Evolutionary conservation across 2,797 vertebrate genomes (phyloP), one percentile per base, ranked within the genome.

Genomic region (Ptychadena robeensis): DNA sequence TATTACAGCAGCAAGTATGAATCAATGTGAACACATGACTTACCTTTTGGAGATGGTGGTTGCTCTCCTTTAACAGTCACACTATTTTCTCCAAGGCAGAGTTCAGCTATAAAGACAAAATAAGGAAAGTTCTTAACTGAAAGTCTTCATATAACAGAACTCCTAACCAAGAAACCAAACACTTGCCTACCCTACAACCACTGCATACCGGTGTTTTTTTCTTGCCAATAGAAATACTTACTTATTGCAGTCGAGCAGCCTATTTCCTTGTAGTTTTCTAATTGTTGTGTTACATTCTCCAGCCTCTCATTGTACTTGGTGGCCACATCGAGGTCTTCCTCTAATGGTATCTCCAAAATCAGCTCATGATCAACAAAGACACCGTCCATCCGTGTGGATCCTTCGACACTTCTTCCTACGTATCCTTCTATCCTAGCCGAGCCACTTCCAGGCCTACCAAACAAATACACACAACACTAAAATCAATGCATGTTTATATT

Each of bases 291-390:
- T 22, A 67, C 0, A 5, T 2, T 31, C 4, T 35, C 0, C 30
- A 67, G 11, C 34, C 12, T 14, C 34, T 67, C 31, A 4, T n/a
- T 18, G 14, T 67, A 67, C 34, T 31, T 31, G 22, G 2, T 4
- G 2, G 65, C 28, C 40, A 68, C 30, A 3, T 2, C 69, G 9
- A 37, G 2, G 11, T 69, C 2, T 1, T 31, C 1, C 15, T 57
- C 4, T 12, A 34, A 79, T 25, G 0, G 4, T 25, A 69, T 35
- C 9, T 35, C 44, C 7, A 79, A 4, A 6, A 18, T 22, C 1
- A 79, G 64, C 0, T 18, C 9, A 27, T 79, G 44, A 25, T 79
- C 9, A 64, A 79, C 76, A 27, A 79, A 6, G 3, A 79, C 4
- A 12, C 64, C 48, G 3, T 38, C 65, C 2, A 2, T 0, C 0